Conservation (phyloP, 2,113 vertebrate species). For the Oncorhynchus keta region DNA sequence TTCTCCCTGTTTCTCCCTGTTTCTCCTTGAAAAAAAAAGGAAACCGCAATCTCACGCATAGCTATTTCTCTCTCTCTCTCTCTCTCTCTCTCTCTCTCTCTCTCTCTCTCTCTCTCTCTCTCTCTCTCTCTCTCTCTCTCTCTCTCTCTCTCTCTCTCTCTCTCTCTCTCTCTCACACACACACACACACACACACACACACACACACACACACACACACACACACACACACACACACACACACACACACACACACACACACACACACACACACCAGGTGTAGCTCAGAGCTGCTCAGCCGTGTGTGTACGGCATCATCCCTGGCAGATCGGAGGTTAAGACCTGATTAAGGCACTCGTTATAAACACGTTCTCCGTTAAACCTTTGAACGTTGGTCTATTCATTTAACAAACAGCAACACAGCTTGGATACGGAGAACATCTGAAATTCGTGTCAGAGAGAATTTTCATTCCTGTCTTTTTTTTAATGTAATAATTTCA, state of each 20-base stretch:
- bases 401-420: constrained; percentile 57
- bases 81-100: too few relatives aligned
- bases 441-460: constrained; percentile 37
- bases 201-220: too few relatives aligned
- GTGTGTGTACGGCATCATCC: too few relatives aligned
- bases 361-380: constrained; percentile 50
- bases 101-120: constrained; percentile 33
- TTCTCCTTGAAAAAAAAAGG: too few relatives aligned
- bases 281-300: not conserved
- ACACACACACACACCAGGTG: too few relatives aligned
- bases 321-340: constrained; percentile 31
- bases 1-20: too few relatives aligned
- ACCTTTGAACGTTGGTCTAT: constrained; percentile 35
- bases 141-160: constrained; percentile 27
- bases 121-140: not conserved
- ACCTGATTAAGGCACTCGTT: constrained; percentile 54
- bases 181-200: too few relatives aligned
- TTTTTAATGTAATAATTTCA: constrained; percentile 38
- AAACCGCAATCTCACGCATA: too few relatives aligned
- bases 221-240: too few relatives aligned
- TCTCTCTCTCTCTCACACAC: too few relatives aligned
- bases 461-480: constrained; percentile 26
- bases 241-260: too few relatives aligned
- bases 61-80: too few relatives aligned
- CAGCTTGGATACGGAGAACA: constrained; percentile 26